These are phyloP conservation scores for Neostethus bicornis DNA, from an alignment of 2,797 vertebrate species.

Conservation along the genomic window DNA sequence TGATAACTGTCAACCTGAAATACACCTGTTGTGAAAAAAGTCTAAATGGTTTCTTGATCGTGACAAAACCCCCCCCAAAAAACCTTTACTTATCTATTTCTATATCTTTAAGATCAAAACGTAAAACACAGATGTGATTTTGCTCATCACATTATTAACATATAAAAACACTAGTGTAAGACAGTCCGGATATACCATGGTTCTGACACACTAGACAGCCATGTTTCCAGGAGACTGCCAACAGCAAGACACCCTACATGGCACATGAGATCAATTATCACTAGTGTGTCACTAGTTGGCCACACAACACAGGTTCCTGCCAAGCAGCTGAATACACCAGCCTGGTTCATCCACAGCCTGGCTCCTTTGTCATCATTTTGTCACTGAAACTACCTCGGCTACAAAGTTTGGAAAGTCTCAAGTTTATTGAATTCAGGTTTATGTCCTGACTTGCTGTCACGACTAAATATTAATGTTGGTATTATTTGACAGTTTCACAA, in stretches of 20 bases:
- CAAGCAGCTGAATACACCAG: not conserved
- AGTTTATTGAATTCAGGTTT: not conserved
- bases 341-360: not conserved
- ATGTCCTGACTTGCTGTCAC: not conserved
- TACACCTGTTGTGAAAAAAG: not conserved
- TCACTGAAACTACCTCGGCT: not conserved
- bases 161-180: not conserved
- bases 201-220: not conserved
- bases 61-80: too few species aligned
- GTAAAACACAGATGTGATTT: not conserved
- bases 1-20: not conserved
- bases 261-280: not conserved
- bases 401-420: not conserved
- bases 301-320: not conserved
- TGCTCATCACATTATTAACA: not conserved
- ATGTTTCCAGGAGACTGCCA: not conserved
- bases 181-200: not conserved
- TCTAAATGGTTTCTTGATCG: too few species aligned
- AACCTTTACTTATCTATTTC: not conserved
- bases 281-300: not conserved
- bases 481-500: not conserved
- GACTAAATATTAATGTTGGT: not conserved
- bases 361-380: slow-evolving; percentile 4
- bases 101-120: not conserved
- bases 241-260: not conserved